Evolutionary conservation across 2,888 invertebrate species (phyloP), one percentile per base, ranked within the genome.

Genomic region (Mesodorylaimus sp.): DNA sequence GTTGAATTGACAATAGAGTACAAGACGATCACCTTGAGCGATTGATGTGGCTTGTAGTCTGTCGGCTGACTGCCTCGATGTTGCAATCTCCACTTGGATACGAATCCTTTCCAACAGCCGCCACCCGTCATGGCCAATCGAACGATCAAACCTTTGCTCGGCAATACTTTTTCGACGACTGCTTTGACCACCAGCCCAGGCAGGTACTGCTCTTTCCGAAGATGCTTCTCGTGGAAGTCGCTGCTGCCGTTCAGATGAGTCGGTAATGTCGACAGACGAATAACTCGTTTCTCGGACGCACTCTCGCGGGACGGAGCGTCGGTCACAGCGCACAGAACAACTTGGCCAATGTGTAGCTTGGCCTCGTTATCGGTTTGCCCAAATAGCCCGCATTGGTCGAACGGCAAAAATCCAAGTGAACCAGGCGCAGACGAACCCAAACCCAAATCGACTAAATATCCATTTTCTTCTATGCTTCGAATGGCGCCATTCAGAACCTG

Each of bases 401-500:
- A 39, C 10, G 41, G 41, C 41, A 39, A 21, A 21, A 39, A 39
- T n/a, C 41, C 41, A 16, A 32, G 16, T 10, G 32, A 10, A n/a
- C n/a, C n/a, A n/a, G n/a, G n/a, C 16, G 21, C 7, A 21, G 21
- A 7, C 13, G 41, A 19, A 16, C n/a, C 7, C 27, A 27, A 43
- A 5, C 48, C 48, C 10, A 48, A 10, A 28, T 48, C 43, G 3
- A 48, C 28, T n/a, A 47, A 3, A 26, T 27, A 46, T 25, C 48
- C 48, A n/a, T 48, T 48, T n/a, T 48, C 48, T 41, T 48, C 48
- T 10, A 46, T 23, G 28, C 48, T 48, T 16, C 27, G 24, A 19
- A 48, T 37, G 10, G 43, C 10, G 10, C 16, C 48, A 5, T 27
- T 19, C 5, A 48, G 2, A 5, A 32, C 25, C 48, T 48, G 23